phyloP scores from a whole-genome alignment of 2,797 vertebrate genomes.

The Alfaro cultratus region DNA sequence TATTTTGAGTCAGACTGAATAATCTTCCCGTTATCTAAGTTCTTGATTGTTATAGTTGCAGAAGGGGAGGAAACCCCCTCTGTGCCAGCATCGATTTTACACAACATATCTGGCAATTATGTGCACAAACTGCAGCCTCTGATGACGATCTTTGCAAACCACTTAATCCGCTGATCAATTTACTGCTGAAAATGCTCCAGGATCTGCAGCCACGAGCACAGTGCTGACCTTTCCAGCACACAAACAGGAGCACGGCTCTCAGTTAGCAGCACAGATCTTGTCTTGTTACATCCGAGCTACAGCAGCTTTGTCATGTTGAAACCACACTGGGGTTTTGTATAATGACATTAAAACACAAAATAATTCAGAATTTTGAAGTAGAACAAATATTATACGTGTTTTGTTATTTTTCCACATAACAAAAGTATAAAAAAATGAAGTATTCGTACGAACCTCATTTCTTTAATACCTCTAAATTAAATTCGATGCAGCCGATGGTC shows the following conservation, averaged over 20 bases:
- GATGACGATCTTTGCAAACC: conserved; percentile 29
- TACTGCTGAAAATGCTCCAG: conserved; percentile 21
- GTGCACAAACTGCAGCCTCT: conserved; percentile 16
- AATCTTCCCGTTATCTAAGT: background rate
- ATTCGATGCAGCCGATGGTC: background rate
- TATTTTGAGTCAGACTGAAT: background rate
- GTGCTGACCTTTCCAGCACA: conserved; percentile 4
- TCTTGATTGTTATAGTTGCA: background rate
- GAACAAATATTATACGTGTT: background rate
- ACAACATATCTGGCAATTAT: conserved; percentile 16
- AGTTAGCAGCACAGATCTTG: background rate
- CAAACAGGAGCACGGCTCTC: background rate
- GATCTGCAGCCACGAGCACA: background rate
- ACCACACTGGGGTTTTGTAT: background rate
- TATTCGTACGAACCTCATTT: no score
- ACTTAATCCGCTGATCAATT: conserved; percentile 33
- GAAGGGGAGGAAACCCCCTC: background rate
- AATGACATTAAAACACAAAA: background rate
- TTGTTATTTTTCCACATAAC: background rate
- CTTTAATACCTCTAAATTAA: background rate
- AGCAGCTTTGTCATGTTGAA: background rate
- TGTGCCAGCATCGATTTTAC: conserved; percentile 15
- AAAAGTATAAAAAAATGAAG: no score
- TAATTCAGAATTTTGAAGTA: background rate
- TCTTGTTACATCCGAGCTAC: background rate